A percentile compares a stretch with the other conserved stretches of the same genome.
Evolutionary conservation across 92 coral and sea anemone genomes (phyloP).

Genomic region (Epizoanthus ramosus): DNA sequence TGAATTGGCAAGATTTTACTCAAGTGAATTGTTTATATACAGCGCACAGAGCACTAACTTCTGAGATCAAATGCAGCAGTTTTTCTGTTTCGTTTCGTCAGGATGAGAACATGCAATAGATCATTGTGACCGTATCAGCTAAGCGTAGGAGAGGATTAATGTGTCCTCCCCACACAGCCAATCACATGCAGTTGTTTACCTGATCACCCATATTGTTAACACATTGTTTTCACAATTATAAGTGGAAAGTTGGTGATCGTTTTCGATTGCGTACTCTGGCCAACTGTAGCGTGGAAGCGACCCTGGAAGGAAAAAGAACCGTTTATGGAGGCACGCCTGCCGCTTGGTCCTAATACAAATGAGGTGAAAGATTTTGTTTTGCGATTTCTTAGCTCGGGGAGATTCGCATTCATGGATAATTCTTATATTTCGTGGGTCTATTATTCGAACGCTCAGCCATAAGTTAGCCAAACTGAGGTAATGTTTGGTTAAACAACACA

Average conservation of each 20-base stretch:
- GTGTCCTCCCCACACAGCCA: slow-evolving; percentile 13
- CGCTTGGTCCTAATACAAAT: slow-evolving; percentile 29
- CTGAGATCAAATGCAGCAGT: neutral
- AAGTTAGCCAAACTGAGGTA: slow-evolving; percentile 21
- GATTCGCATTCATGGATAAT: neutral
- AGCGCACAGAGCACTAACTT: neutral
- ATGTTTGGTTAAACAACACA: slow-evolving; percentile 39
- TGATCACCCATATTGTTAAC: slow-evolving; percentile 5
- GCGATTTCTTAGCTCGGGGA: neutral
- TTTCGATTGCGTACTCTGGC: neutral
- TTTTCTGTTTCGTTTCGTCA: neutral
- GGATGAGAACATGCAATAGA: slow-evolving; percentile 15
- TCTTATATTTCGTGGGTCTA: neutral
- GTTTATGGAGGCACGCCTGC: slow-evolving; percentile 39
- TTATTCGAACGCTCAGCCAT: neutral
- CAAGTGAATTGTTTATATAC: neutral
- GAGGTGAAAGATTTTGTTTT: slow-evolving; percentile 6
- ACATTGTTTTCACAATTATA: slow-evolving; percentile 7
- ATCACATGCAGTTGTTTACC: slow-evolving; percentile 22
- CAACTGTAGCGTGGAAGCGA: slow-evolving; percentile 6
- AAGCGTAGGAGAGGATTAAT: neutral
- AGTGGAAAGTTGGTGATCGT: slow-evolving; percentile 2
- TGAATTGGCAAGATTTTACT: neutral
- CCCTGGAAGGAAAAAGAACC: slow-evolving; percentile 19
- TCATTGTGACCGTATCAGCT: slow-evolving; percentile 31